Evolutionary conservation across 2,797 vertebrate genomes (phyloP).

Genomic region (Channa striata): DNA sequence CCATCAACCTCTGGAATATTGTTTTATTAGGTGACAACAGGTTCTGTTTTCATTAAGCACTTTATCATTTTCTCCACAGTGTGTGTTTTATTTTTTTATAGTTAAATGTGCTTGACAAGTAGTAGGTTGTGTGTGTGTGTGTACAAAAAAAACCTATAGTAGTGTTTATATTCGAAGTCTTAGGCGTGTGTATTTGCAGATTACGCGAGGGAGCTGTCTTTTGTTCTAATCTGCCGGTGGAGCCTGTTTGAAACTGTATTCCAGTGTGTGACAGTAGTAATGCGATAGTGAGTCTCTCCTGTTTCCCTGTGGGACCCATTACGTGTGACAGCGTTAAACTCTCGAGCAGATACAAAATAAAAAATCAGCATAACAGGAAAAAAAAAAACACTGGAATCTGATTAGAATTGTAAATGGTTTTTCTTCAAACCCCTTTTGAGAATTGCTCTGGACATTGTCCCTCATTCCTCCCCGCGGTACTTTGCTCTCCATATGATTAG

Average conservation of each 20-base stretch:
- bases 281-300: constrained; percentile 44
- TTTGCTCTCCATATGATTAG: no score
- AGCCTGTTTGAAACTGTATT: constrained; percentile 33
- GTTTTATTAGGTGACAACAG: no score
- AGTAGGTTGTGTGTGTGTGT: no score
- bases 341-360: constrained; percentile 24
- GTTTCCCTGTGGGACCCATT: constrained; percentile 47
- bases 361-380: not conserved
- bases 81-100: no score
- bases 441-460: constrained; percentile 1
- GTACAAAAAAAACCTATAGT: no score
- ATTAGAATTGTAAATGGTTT: not conserved
- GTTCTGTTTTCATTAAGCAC: no score
- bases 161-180: no score
- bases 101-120: no score
- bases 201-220: constrained; percentile 9
- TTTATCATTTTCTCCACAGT: no score
- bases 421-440: not conserved
- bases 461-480: not conserved
- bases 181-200: not conserved
- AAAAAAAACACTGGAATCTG: not conserved
- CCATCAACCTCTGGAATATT: no score
- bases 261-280: constrained; percentile 32
- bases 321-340: constrained; percentile 18
- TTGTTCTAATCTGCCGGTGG: constrained; percentile 21